These are phyloP conservation scores for Orthonyx spaldingii DNA, from an alignment of 2,113 vertebrate genomes.

Conservation along the genomic window DNA sequence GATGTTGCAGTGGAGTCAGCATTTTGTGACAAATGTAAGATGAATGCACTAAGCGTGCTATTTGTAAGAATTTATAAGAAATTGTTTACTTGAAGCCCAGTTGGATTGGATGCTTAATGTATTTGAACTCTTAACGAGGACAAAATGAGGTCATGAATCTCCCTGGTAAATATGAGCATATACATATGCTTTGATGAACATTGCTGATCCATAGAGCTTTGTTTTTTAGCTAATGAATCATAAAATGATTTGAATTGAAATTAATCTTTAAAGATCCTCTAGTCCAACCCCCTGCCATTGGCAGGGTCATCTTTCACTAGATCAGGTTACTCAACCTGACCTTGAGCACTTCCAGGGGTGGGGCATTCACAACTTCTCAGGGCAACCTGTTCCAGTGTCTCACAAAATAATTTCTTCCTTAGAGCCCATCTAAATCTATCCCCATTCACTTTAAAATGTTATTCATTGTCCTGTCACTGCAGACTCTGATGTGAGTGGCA, in stretches of 20 bases:
- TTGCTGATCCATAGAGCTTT: neutral
- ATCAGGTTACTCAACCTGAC: neutral
- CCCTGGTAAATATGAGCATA: neutral
- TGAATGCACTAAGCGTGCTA: neutral
- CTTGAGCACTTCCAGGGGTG: neutral
- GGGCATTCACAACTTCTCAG: neutral
- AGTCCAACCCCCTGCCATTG: neutral
- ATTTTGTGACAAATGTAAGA: neutral
- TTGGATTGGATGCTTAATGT: neutral
- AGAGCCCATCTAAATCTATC: neutral
- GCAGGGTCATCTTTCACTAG: neutral
- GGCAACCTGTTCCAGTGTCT: neutral
- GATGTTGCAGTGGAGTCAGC: neutral
- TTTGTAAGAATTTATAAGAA: neutral
- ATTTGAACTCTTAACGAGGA: neutral
- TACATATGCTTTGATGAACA: neutral
- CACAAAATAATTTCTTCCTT: neutral
- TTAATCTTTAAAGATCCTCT: neutral
- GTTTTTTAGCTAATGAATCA: neutral
- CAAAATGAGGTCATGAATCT: neutral
- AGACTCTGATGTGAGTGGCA: fast-evolving
- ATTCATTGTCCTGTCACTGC: neutral
- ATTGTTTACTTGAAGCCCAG: neutral
- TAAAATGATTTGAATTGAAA: neutral
- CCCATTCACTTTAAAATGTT: neutral